Conservation (phyloP, 1,140 invertebrate genomes). For the Augochlora pura region DNA sequence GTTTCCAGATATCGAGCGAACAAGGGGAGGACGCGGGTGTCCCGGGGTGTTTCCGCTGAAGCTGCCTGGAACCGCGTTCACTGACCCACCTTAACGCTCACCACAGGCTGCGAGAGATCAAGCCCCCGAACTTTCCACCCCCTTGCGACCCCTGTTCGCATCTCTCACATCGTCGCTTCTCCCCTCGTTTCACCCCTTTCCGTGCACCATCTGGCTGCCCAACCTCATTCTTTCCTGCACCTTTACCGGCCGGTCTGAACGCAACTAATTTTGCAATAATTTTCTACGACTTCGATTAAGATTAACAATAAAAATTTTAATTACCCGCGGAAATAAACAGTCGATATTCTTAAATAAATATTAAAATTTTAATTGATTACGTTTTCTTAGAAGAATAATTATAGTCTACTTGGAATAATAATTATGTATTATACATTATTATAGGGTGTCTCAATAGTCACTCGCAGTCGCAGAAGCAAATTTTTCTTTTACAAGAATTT, state of each 20-base stretch:
- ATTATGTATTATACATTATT: too few relatives aligned
- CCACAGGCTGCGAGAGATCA: conserved; percentile 43
- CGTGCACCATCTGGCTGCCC: not conserved
- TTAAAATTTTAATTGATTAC: too few relatives aligned
- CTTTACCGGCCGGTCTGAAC: not conserved
- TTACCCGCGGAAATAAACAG: too few relatives aligned
- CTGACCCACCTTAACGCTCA: conserved; percentile 61
- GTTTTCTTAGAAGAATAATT: too few relatives aligned
- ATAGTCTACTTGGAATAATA: too few relatives aligned
- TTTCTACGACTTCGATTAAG: too few relatives aligned
- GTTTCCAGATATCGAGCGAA: conserved; percentile 70
- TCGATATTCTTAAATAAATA: too few relatives aligned
- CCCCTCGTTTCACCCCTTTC: not conserved
- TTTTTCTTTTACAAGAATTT: too few relatives aligned
- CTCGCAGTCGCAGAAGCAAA: too few relatives aligned
- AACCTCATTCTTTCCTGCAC: not conserved
- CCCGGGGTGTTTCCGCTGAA: conserved; percentile 62
- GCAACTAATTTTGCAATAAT: too few relatives aligned
- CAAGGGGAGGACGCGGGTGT: conserved; percentile 44
- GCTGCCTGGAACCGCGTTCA: conserved; percentile 64
- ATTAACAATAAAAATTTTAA: too few relatives aligned
- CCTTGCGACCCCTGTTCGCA: not conserved
- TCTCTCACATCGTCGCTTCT: not conserved
- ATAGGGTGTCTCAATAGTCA: too few relatives aligned
- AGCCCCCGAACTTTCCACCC: conserved; percentile 13